Percentiles rank a stretch among this genome's conserved stretches.
phyloP scores from a whole-genome alignment of 2,113 vertebrate species.

The Festucalex cinctus region DNA sequence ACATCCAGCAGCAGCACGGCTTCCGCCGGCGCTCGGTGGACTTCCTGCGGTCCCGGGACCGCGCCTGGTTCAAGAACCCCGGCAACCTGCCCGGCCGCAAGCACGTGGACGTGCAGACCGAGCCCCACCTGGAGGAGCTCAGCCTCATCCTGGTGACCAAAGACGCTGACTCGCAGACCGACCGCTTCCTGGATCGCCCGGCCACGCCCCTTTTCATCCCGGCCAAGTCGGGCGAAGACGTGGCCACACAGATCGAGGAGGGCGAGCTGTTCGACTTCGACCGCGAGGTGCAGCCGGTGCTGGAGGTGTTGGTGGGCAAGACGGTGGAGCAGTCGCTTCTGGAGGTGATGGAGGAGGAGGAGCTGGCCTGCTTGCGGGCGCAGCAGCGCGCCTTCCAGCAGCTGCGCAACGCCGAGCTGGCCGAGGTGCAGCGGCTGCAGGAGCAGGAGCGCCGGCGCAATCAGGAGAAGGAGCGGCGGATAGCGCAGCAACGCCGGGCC shows the following conservation, averaged over 20 bases:
- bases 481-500: constrained; percentile 73
- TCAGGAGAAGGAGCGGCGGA: constrained; percentile 83
- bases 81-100: constrained; percentile 76
- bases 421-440: constrained; percentile 85
- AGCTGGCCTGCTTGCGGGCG: constrained; percentile 77
- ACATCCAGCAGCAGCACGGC: constrained; percentile 71
- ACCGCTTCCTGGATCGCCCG: constrained; percentile 85
- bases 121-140: constrained; percentile 90
- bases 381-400: constrained; percentile 75
- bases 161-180: constrained; percentile 87
- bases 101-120: constrained; percentile 86
- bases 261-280: constrained; percentile 97
- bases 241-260: constrained; percentile 84
- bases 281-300: constrained; percentile 82
- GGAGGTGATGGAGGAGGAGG: constrained; percentile 95
- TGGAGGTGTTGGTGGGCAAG: constrained; percentile 91
- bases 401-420: constrained; percentile 77
- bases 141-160: constrained; percentile 71
- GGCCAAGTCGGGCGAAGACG: constrained; percentile 86
- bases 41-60: constrained; percentile 57
- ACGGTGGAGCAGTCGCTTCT: constrained; percentile 87
- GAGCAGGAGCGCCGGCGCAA: constrained; percentile 81
- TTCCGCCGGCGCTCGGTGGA: constrained; percentile 57
- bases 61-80: constrained; percentile 60
- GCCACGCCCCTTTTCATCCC: constrained; percentile 87